Evolutionary conservation across 2,888 invertebrate genomes (phyloP), one percentile per base, ranked within the genome.

Genomic region (Cheiracanthium punctorium): DNA sequence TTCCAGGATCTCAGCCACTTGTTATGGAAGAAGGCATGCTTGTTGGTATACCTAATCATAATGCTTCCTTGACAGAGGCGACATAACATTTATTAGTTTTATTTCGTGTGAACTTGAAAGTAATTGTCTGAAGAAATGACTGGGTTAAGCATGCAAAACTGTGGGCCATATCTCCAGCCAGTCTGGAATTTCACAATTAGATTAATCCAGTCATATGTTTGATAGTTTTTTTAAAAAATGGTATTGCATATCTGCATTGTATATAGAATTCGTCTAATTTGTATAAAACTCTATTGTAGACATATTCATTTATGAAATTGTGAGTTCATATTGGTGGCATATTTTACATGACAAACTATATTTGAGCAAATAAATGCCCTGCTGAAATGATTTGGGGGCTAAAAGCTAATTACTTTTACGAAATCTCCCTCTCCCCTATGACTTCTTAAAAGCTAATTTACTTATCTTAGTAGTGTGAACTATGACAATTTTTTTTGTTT

Each of bases 1-100:
- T 87, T 58, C 89, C 88, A 24, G 89, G 88, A 7, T 28, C 80
- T 37, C 81, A 87, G 32, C 33, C 72, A 1, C 30, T 87, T 41
- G 32, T 24, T 4, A 75, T 80, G n/a, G 82, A 82, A 14, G 43
- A 71, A 28, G 73, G 67, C 8, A 29, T 79, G n/a, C 69, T 85
- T 14, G 33, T 20, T 43, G 72, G 41, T 24, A 65, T 84, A n/a
- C 58, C 65, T 10, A 85, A 79, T 69, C 84, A 85, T 41, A 71
- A 43, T 28, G 79, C 79, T 5, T 69, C 79, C 8, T 29, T 71
- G 28, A 29, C 71, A 14, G 71, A 71, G 37, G 41, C 41, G 1
- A 71, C 71, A 43, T 71, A 74, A 64, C 75, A 75, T 30, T 29
- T 24, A 29, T 67, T 14, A 30, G 10, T 1, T 24, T 12, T 64